phyloP scores from a whole-genome alignment of 2,113 vertebrate genomes.

The Machaerirhynchus nigripectus region DNA sequence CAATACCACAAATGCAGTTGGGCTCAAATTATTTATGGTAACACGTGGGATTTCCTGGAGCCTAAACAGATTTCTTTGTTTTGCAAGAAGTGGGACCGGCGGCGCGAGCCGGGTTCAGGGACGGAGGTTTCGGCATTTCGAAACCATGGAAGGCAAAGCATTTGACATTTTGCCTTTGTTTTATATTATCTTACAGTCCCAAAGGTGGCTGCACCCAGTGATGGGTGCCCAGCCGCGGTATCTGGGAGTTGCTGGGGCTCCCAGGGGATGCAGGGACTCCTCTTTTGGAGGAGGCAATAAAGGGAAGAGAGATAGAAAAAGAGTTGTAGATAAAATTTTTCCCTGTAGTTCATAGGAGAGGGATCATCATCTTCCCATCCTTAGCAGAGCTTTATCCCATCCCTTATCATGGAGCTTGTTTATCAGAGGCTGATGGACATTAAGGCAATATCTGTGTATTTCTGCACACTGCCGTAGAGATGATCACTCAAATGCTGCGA shows the following conservation, averaged over 20 bases:
- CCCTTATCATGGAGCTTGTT: not conserved
- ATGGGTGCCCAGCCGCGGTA: accelerated
- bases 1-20: conserved; percentile 57
- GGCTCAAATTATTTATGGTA: conserved; percentile 54
- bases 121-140: not conserved
- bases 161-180: not conserved
- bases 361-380: not conserved
- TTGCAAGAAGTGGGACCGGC: not conserved
- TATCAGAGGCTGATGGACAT: not conserved
- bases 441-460: not conserved
- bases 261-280: not conserved
- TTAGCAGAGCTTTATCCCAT: not conserved
- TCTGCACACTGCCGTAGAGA: not conserved
- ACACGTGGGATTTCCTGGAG: conserved; percentile 55
- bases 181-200: not conserved
- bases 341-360: not conserved
- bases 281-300: not conserved
- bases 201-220: not conserved
- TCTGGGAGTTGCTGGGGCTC: not conserved
- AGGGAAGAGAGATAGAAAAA: not conserved
- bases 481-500: not conserved
- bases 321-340: not conserved
- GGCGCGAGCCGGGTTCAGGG: not conserved
- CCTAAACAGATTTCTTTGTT: conserved; percentile 65
- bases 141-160: not conserved